Percentiles rank a stretch among this genome's conserved stretches.
phyloP scores from a whole-genome alignment of 2,113 vertebrate genomes.

The Morone chrysops region DNA sequence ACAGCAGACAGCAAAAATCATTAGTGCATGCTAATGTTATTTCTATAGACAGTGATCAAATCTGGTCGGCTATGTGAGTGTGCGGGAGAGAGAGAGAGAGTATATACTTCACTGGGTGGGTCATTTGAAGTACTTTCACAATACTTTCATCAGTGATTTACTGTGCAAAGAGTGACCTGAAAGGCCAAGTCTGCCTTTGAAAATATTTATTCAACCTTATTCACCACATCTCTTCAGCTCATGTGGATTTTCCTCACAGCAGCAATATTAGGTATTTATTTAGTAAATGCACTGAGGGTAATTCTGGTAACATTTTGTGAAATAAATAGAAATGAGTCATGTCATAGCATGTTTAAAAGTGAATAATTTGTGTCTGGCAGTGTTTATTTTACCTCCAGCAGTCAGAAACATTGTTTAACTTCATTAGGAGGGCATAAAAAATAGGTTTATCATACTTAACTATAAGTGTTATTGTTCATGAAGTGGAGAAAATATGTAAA shows the following conservation, averaged over 20 bases:
- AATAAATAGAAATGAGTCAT: too few species aligned
- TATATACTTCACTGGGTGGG: conserved; percentile 16
- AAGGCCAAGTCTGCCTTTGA: background rate
- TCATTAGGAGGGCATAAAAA: background rate
- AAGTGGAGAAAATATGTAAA: background rate
- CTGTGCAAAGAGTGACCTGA: conserved; percentile 2
- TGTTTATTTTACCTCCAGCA: background rate
- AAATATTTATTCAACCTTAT: conserved; percentile 6
- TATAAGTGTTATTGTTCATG: background rate
- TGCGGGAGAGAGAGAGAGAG: background rate
- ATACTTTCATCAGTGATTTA: conserved; percentile 27
- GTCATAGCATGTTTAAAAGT: background rate
- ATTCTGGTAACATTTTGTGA: background rate
- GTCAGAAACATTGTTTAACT: background rate
- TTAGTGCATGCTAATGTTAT: conserved; percentile 34
- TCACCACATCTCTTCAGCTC: background rate
- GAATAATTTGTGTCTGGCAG: background rate
- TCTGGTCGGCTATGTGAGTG: conserved; percentile 27
- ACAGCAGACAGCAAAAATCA: conserved; percentile 41
- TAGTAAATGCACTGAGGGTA: background rate
- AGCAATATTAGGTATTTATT: background rate
- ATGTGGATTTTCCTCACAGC: background rate
- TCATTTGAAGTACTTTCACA: conserved; percentile 11
- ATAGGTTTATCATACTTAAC: background rate
- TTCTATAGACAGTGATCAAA: conserved; percentile 68